Evolutionary conservation across 2,797 vertebrate species (phyloP), one percentile per base, ranked within the genome.

Genomic region (Onychomys torridus): DNA sequence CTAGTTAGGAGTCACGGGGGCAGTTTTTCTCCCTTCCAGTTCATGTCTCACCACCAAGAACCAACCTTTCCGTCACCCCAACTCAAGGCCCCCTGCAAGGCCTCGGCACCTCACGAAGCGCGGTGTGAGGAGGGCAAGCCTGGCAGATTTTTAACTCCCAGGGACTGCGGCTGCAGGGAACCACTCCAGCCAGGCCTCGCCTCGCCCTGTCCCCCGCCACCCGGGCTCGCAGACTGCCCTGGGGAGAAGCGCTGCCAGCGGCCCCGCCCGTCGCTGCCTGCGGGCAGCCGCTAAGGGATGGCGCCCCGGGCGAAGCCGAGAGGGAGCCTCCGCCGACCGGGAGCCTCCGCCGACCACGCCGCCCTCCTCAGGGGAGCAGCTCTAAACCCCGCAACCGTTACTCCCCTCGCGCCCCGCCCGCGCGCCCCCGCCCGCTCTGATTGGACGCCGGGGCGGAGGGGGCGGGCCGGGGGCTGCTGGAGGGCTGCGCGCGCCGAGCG

Each of bases 341-440:
- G n/a, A 55, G 43, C 77, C 67, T 14, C 2, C 4, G 95, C 86
- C 32, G 73, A 40, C 57, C 4, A 25, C 6, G 84, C 84, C 89
- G 79, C 78, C 29, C 37, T 13, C 63, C 57, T 34, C 13, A 0
- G 21, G 19, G 77, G n/a, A 11, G 84, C n/a, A 52, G 49, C 34
- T 91, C 82, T 19, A 40, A 19, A 91, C 32, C 79, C 29, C 5
- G 59, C 3, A 29, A 95, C 97, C 94, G 96, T 97, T 97, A 90
- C 32, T 46, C 32, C 61, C 40, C 61, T 34, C 29, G 84, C n/a
- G 85, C 85, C 67, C 27, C 11, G 21, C 71, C 19, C n/a, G 71
- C 71, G 49, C 10, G 86, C 89, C 96, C 94, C 91, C 61, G 61
- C 69, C 13, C 23, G 32, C 43, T 4, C 76, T 89, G 93, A 97